Evolutionary conservation across 2,797 vertebrate genomes (phyloP).

Genomic region (Naso thynnoides): DNA sequence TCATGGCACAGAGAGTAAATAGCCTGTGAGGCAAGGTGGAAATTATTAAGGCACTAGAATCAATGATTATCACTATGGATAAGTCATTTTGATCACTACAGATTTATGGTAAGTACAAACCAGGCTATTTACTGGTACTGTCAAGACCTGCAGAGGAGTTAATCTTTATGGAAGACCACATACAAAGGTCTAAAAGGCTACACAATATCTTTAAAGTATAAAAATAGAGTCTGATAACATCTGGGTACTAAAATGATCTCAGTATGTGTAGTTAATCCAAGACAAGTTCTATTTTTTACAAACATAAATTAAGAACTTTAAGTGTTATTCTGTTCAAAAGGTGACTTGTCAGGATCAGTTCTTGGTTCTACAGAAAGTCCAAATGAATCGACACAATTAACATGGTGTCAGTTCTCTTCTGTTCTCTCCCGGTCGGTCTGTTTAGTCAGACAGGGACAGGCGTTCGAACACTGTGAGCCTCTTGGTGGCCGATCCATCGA

Average conservation of each 20-base stretch:
- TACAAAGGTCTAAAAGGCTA: constrained; percentile 75
- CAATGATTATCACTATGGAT: constrained; percentile 59
- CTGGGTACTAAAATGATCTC: constrained; percentile 78
- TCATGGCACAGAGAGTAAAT: constrained; percentile 66
- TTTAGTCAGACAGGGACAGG: constrained; percentile 88
- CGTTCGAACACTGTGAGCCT: constrained; percentile 88
- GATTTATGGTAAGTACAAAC: constrained; percentile 53
- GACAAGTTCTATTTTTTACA: constrained; percentile 46
- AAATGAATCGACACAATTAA: constrained; percentile 38
- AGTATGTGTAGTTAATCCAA: constrained; percentile 65
- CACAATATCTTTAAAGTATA: constrained; percentile 73
- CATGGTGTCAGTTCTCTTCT: constrained; percentile 43
- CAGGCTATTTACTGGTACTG: constrained; percentile 57
- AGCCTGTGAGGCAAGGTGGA: constrained; percentile 54
- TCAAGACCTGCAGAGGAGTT: constrained; percentile 71
- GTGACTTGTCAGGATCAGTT: constrained; percentile 66
- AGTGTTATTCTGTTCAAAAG: constrained; percentile 75
- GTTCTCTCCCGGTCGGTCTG: constrained; percentile 23
- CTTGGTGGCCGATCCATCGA: constrained; percentile 80
- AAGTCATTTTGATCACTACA: constrained; percentile 69
- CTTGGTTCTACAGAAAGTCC: constrained; percentile 59
- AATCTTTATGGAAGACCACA: constrained; percentile 80
- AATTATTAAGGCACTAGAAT: constrained; percentile 67
- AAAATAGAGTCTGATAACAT: constrained; percentile 81
- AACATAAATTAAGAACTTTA: constrained; percentile 81